These are phyloP conservation scores for Zoanthus solanderi DNA, from an alignment of 92 coral and sea anemone species.

Conservation along the genomic window DNA sequence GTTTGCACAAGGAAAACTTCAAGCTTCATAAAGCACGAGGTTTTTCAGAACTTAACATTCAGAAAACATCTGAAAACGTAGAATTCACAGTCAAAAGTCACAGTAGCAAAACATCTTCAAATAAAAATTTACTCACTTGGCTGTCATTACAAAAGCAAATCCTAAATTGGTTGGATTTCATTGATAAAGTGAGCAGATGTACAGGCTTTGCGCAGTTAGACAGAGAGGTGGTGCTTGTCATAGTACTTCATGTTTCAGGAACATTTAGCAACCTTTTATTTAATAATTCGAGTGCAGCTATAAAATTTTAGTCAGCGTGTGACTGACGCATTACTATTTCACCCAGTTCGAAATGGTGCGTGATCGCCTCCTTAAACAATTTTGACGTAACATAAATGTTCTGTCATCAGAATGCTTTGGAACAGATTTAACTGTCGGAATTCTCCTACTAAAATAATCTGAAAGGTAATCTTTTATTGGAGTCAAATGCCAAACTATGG, in stretches of 20 bases:
- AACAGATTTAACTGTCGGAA: no score
- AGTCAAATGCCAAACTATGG: no score
- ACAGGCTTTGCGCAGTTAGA: not conserved
- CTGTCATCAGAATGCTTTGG: no score
- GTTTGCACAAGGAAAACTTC: not conserved
- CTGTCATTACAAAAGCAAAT: not conserved
- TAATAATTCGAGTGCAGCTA: not conserved
- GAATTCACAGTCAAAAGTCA: conserved; percentile 15
- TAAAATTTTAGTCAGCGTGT: no score
- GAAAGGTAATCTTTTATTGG: no score
- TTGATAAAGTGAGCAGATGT: conserved; percentile 14
- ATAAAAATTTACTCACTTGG: not conserved
- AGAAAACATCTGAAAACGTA: conserved; percentile 11
- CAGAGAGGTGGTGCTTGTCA: not conserved
- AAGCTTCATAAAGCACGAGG: conserved; percentile 11
- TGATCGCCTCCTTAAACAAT: no score
- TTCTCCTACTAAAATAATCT: no score
- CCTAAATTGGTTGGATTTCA: not conserved
- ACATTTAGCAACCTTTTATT: not conserved
- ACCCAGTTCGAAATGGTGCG: no score
- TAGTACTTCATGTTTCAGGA: conserved; percentile 22
- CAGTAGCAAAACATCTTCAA: not conserved
- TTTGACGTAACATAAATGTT: no score
- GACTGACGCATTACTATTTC: no score
- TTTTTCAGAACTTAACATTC: conserved; percentile 25